These are phyloP conservation scores for Agelastica alni DNA, from an alignment of 2,888 invertebrate species.

Conservation along the genomic window DNA sequence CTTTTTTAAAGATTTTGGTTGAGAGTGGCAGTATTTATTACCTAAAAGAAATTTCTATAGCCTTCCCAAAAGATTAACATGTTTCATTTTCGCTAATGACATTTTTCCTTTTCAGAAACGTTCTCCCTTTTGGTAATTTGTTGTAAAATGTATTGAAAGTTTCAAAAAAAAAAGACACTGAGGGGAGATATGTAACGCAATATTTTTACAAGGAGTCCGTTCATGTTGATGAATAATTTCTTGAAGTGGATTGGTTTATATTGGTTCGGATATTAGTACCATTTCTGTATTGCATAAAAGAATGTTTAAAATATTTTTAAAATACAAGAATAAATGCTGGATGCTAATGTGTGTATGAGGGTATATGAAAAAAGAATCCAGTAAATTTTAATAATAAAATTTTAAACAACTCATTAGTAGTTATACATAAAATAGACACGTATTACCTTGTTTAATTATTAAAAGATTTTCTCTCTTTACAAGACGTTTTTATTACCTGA, in stretches of 20 bases:
- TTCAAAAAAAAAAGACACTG: conserved; percentile 20
- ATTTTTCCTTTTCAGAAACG: conserved; percentile 27
- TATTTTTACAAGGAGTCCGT: conserved; percentile 20
- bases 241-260: conserved; percentile 13
- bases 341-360: too few relatives aligned
- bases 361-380: too few relatives aligned
- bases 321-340: too few relatives aligned
- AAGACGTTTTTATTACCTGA: too few relatives aligned
- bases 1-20: conserved; percentile 6
- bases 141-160: conserved; percentile 29
- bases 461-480: too few relatives aligned
- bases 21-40: conserved; percentile 19
- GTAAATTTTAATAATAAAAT: too few relatives aligned
- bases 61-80: conserved; percentile 27
- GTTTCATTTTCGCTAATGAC: conserved; percentile 29
- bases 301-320: too few relatives aligned
- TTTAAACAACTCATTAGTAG: too few relatives aligned
- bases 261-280: neutral
- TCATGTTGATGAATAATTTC: conserved; percentile 20
- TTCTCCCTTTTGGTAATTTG: conserved; percentile 31
- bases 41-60: conserved; percentile 20
- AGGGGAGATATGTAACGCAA: conserved; percentile 27
- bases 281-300: neutral
- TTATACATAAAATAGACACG: too few relatives aligned
- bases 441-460: too few relatives aligned